A percentile compares a stretch with the other conserved stretches of the same genome.
Conservation (phyloP, 2,113 vertebrate genomes). For the Tenebrosternarchus preto region DNA sequence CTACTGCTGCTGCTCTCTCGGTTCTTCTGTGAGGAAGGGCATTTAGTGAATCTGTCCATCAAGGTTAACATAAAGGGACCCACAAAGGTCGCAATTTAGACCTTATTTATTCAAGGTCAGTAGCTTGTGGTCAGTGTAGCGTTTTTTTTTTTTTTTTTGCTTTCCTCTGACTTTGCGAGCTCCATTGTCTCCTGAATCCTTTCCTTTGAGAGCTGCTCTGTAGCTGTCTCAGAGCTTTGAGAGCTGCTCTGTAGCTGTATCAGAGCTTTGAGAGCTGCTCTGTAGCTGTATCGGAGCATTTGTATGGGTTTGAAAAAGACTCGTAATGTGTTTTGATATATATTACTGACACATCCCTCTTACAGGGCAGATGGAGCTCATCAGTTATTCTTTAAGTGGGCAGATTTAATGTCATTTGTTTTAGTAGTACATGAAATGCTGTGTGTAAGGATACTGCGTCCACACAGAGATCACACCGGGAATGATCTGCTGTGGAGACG, state of each 20-base stretch:
- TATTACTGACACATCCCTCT: too few species aligned
- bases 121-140: constrained; percentile 31
- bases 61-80: constrained; percentile 24
- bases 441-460: background rate
- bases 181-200: constrained; percentile 5
- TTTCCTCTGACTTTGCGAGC: constrained; percentile 17
- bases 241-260: background rate
- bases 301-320: background rate
- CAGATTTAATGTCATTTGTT: too few species aligned
- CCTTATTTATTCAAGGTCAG: constrained; percentile 50
- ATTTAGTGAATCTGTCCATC: constrained; percentile 36
- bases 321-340: background rate
- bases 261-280: too few species aligned
- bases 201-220: background rate
- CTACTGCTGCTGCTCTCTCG: constrained; percentile 1
- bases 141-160: constrained; percentile 7
- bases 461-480: background rate
- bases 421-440: too few species aligned
- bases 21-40: background rate
- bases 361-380: too few species aligned
- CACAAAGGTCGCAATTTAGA: constrained; percentile 26
- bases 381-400: too few species aligned
- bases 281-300: too few species aligned
- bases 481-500: background rate
- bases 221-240: background rate